A percentile compares a stretch with the other conserved stretches of the same genome.
Conservation (phyloP, 2,113 vertebrate genomes). For the Enhydra lutris region DNA sequence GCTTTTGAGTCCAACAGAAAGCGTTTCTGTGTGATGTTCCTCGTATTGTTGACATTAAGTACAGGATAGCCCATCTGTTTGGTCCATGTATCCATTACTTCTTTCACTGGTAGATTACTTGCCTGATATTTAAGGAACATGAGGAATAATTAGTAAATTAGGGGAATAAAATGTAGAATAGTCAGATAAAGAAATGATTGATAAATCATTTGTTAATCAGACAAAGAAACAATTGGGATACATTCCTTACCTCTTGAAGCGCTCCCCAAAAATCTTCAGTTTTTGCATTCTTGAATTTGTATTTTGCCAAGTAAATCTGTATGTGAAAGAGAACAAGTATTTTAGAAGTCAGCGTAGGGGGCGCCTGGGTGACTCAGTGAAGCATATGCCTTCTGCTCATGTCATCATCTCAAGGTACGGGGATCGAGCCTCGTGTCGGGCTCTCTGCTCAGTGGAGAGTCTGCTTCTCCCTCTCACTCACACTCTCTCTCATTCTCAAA, state of each 20-base stretch:
- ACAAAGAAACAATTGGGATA: neutral
- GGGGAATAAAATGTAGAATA: neutral
- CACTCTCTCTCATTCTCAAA: neutral
- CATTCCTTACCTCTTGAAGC: conserved; percentile 83
- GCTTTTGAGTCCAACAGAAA: conserved; percentile 92
- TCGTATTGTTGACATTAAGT: conserved; percentile 74
- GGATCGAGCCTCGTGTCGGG: neutral
- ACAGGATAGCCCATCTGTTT: conserved; percentile 97
- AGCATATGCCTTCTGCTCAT: neutral
- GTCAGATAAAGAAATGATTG: neutral
- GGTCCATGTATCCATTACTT: conserved; percentile 98
- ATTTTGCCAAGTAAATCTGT: conserved; percentile 88
- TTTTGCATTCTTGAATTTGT: conserved; percentile 90
- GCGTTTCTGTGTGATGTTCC: conserved; percentile 85
- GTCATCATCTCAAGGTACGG: neutral
- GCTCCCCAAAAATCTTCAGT: conserved; percentile 93
- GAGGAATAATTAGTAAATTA: neutral
- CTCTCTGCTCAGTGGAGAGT: neutral
- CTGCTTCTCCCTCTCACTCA: neutral
- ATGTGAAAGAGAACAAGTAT: conserved; percentile 47
- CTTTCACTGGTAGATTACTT: conserved; percentile 85
- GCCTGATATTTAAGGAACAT: conserved; percentile 79
- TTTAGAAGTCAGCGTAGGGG: neutral
- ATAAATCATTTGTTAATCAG: neutral
- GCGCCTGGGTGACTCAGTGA: neutral